These are phyloP conservation scores for Amblyopsis rosae DNA, from an alignment of 2,113 vertebrate genomes.

Conservation along the genomic window DNA sequence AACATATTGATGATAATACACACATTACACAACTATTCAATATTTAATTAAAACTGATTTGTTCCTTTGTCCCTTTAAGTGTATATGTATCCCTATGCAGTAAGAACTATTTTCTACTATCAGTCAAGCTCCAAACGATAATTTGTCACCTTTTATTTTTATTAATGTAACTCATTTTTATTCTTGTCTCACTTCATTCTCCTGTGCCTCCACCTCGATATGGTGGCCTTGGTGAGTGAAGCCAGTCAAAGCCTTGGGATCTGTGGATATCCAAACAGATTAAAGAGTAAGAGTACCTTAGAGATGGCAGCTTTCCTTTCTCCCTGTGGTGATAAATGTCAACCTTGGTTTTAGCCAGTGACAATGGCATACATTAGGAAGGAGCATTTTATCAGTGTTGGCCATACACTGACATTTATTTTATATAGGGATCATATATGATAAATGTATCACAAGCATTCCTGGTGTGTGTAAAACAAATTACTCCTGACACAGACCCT, in stretches of 20 bases:
- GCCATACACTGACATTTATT: conserved; percentile 18
- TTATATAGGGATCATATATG: conserved; percentile 7
- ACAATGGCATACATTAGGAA: conserved; percentile 42
- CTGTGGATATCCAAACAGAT: conserved; percentile 58
- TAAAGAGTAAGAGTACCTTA: conserved; percentile 41
- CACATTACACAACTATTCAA: no score
- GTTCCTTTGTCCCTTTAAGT: no score
- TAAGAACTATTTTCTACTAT: conserved; percentile 10
- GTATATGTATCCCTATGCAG: background rate
- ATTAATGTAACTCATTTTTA: background rate
- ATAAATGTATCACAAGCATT: conserved; percentile 27
- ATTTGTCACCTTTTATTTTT: conserved; percentile 10
- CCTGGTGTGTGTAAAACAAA: conserved; percentile 20
- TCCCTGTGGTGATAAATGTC: conserved; percentile 57
- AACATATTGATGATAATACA: no score
- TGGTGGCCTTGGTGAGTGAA: conserved; percentile 31
- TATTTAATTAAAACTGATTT: no score
- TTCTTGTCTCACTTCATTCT: background rate
- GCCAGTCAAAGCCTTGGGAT: conserved; percentile 52
- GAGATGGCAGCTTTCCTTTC: conserved; percentile 34
- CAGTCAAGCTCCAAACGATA: conserved; percentile 5
- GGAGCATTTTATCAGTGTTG: conserved; percentile 24
- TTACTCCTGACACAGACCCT: conserved; percentile 10
- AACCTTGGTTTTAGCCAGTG: conserved; percentile 35
- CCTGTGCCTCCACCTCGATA: conserved; percentile 2